These are phyloP conservation scores for Eucera pruinosa DNA, from an alignment of 2,888 invertebrate genomes.

Conservation along the genomic window DNA sequence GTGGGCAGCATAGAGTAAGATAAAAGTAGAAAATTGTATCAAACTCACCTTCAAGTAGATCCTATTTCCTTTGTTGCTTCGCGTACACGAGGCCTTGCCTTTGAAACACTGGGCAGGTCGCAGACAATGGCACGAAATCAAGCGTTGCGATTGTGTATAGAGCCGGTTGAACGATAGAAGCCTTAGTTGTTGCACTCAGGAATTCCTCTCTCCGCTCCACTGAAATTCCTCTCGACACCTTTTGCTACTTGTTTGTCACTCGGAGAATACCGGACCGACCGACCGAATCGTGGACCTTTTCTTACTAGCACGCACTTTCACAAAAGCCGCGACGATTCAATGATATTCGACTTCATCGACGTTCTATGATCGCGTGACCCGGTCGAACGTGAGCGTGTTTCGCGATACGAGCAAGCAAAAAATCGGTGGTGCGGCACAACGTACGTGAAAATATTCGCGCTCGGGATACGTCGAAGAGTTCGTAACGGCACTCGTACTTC, in stretches of 20 bases:
- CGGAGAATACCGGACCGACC: not conserved
- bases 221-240: conserved; percentile 1
- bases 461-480: conserved; percentile 13
- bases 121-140: conserved; percentile 62
- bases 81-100: conserved; percentile 40
- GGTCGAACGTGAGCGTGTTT: conserved; percentile 7
- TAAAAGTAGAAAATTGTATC: not conserved
- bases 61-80: conserved; percentile 48
- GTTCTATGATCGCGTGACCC: conserved; percentile 6
- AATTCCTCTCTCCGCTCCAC: no score
- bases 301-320: conserved; percentile 23
- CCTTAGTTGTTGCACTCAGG: conserved; percentile 7
- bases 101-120: conserved; percentile 40
- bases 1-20: not conserved
- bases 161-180: conserved; percentile 13
- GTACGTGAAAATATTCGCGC: conserved; percentile 2
- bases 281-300: no score
- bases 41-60: conserved; percentile 54
- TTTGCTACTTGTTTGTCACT: not conserved
- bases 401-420: not conserved
- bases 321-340: not conserved
- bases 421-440: not conserved
- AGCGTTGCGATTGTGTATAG: conserved; percentile 33
- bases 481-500: conserved; percentile 38
- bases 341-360: not conserved